Percentiles rank a stretch among this genome's conserved stretches.
Evolutionary conservation across 2,888 invertebrate species (phyloP).

Genomic region (Dynastes grantii): DNA sequence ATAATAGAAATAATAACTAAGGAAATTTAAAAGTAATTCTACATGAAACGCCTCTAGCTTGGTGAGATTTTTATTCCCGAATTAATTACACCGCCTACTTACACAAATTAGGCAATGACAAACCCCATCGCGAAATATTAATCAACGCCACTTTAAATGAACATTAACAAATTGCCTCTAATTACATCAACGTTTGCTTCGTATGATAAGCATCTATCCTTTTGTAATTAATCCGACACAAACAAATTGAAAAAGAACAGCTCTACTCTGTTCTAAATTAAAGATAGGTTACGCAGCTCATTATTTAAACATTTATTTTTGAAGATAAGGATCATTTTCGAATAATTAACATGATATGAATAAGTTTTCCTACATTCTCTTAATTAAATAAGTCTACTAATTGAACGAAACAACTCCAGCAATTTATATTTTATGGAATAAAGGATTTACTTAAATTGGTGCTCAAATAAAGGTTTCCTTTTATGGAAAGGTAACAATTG

Average conservation of each 20-base stretch:
- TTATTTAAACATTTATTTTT: neutral
- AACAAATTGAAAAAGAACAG: neutral
- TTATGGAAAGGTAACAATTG: conserved; percentile 2
- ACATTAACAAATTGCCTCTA: neutral
- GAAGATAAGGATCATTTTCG: neutral
- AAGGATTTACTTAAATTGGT: neutral
- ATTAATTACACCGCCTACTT: neutral
- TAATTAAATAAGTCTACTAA: neutral
- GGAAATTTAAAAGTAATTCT: neutral
- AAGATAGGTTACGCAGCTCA: neutral
- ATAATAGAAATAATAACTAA: neutral
- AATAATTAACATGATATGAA: neutral
- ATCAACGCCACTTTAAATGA: conserved; percentile 11
- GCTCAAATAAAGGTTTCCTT: neutral
- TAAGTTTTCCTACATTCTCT: neutral
- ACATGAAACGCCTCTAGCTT: neutral
- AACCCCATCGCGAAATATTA: neutral
- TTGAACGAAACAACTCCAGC: too few species aligned
- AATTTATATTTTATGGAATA: neutral
- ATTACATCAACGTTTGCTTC: conserved; percentile 6
- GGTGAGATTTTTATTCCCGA: neutral
- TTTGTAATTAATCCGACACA: neutral
- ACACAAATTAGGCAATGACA: neutral
- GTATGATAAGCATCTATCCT: neutral
- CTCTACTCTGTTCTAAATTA: neutral